These are phyloP conservation scores for Galbula dea DNA, from an alignment of 2,113 vertebrate genomes.

Conservation along the genomic window DNA sequence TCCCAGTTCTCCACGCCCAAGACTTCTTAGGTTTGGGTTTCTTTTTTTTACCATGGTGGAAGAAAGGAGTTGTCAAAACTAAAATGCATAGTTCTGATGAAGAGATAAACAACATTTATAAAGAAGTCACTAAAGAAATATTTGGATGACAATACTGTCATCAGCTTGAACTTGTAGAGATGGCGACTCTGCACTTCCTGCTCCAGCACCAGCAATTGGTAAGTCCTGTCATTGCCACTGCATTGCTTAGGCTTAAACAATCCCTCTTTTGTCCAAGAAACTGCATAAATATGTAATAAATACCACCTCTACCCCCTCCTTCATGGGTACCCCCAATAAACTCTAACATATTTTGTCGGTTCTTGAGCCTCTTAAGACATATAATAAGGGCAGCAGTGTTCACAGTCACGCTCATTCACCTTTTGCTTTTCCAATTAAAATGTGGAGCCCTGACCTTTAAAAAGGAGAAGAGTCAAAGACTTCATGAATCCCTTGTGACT, in stretches of 20 bases:
- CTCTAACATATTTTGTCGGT: not conserved
- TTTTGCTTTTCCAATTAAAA: conserved; percentile 56
- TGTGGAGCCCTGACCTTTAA: conserved; percentile 44
- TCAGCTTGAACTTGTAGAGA: not conserved
- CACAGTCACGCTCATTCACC: not conserved
- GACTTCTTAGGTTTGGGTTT: too few species aligned
- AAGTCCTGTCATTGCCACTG: not conserved
- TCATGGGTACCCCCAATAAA: accelerated
- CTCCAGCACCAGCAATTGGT: not conserved
- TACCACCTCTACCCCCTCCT: too few species aligned
- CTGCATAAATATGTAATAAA: not conserved
- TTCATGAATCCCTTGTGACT: conserved; percentile 26
- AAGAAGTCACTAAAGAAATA: not conserved
- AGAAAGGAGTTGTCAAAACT: not conserved
- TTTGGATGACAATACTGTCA: not conserved
- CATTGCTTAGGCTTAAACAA: not conserved
- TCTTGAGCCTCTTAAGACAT: not conserved
- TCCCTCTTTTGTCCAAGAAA: not conserved
- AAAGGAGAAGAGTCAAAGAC: conserved; percentile 41
- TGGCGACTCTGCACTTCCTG: not conserved
- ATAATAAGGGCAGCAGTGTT: not conserved
- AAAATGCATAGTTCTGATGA: not conserved
- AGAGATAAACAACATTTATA: not conserved
- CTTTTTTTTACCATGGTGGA: not conserved
- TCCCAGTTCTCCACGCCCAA: not conserved